Conservation (phyloP, 2,113 vertebrate genomes). For the Poeciliopsis prolifica region DNA sequence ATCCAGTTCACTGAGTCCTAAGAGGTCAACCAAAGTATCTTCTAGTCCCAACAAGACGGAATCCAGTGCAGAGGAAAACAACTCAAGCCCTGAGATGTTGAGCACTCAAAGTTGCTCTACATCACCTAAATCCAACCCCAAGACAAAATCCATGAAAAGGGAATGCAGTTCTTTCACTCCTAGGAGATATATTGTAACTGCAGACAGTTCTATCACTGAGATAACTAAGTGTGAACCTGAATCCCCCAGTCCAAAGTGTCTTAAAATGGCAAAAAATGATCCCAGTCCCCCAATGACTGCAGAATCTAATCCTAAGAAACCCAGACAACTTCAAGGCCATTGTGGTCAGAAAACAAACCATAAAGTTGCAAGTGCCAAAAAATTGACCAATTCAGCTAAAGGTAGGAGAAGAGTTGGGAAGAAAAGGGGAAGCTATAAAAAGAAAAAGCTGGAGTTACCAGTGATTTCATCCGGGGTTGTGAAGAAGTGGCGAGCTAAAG, state of each 20-base stretch:
- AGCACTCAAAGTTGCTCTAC: neutral
- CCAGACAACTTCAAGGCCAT: slow-evolving; percentile 12
- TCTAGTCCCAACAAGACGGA: neutral
- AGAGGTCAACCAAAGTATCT: neutral
- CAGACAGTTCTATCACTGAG: neutral
- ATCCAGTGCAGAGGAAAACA: neutral
- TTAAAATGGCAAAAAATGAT: slow-evolving; percentile 3
- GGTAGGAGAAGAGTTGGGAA: slow-evolving; percentile 1
- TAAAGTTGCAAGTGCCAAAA: slow-evolving; percentile 14
- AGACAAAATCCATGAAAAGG: neutral
- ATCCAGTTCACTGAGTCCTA: neutral
- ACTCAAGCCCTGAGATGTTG: neutral
- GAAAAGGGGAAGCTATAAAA: neutral
- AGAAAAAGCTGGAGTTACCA: neutral
- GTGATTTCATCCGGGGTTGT: neutral
- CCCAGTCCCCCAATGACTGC: neutral
- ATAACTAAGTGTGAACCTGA: neutral
- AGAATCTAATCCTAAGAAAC: slow-evolving; percentile 27
- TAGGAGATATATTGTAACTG: neutral
- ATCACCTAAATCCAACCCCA: neutral
- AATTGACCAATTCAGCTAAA: slow-evolving; percentile 25
- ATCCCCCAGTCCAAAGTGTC: neutral
- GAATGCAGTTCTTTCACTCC: slow-evolving; percentile 5
- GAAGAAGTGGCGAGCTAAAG: slow-evolving; percentile 21
- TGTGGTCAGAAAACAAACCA: neutral